Evolutionary conservation across 2,888 invertebrate species (phyloP), one percentile per base, ranked within the genome.

Genomic region (Malthinus seriepunctatus): DNA sequence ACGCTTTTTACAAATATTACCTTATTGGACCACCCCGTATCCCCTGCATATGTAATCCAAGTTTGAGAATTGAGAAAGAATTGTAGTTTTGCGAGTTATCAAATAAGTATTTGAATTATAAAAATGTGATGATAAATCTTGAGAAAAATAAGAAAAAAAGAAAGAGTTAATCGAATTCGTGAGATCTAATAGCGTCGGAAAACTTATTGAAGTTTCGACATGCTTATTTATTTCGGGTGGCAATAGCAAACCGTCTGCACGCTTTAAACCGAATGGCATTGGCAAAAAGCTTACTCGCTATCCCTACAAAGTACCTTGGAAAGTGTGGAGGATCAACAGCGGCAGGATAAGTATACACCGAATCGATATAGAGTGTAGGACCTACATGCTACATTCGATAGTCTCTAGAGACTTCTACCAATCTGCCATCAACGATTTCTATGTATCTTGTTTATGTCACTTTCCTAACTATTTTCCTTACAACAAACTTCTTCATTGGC

Each of bases 171-270:
- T 51, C 56, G 51, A 57, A 47, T 58, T 48, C 59, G 54, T 44
- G 42, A 55, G 56, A 48, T 60, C 61, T 67, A 68, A 68, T 65
- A 63, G 66, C 60, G 56, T 51, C 45, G 45, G 68, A 64, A 66
- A 65, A 67, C 63, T 61, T 68, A 69, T 69, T 64, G 67, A 67
- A 66, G 54, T 67, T 67, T 66, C 65, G 66, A 67, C 67, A 65
- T 58, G 68, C 64, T 67, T 68, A 67, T 68, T 69, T 69, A 69
- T 69, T 63, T 67, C 60, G 47, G 51, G 60, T 54, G 62, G 65
- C 63, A 60, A 58, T 62, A 62, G 62, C 63, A 65, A 67, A 63
- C 62, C 65, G 64, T 67, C 65, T 67, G 58, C 51, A 62, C 66
- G 60, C 64, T 66, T 63, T 63, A 63, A 61, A 67, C 64, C 65